Conservation (phyloP, 2,113 vertebrate genomes). For the Eudorcas thomsonii region DNA sequence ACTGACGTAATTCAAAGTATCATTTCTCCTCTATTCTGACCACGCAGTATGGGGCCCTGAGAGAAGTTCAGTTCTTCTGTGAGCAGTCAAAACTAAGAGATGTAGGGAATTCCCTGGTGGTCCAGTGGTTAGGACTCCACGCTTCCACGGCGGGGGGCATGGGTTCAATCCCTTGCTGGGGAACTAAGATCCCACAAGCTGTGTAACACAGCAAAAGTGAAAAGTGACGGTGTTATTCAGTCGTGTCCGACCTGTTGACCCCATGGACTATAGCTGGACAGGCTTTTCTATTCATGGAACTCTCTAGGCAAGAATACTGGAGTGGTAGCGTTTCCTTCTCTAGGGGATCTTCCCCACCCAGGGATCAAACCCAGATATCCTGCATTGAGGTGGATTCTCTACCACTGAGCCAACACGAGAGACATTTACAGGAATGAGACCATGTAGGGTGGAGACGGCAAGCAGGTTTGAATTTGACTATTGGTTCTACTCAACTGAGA, state of each 20-base stretch:
- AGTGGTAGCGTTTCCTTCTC: background rate
- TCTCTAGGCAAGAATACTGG: background rate
- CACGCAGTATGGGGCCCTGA: background rate
- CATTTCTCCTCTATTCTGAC: background rate
- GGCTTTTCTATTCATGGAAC: background rate
- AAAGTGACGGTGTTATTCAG: background rate
- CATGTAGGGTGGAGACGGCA: accelerated
- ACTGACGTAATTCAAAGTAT: background rate
- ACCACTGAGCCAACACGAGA: background rate
- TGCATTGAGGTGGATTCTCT: background rate
- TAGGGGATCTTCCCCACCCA: background rate
- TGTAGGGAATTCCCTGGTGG: background rate
- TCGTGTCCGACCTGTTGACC: accelerated
- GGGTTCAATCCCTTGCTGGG: background rate
- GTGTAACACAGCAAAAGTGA: background rate
- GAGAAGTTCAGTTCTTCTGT: background rate
- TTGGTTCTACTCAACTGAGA: accelerated
- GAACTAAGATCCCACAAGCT: background rate
- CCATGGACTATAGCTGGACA: background rate
- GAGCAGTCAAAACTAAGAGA: background rate
- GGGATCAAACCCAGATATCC: background rate
- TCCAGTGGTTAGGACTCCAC: background rate
- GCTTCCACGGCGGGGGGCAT: accelerated
- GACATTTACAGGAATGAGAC: background rate
- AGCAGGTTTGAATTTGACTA: background rate